These are phyloP conservation scores for Pempheris klunzingeri DNA, from an alignment of 2,797 vertebrate genomes.

Conservation along the genomic window DNA sequence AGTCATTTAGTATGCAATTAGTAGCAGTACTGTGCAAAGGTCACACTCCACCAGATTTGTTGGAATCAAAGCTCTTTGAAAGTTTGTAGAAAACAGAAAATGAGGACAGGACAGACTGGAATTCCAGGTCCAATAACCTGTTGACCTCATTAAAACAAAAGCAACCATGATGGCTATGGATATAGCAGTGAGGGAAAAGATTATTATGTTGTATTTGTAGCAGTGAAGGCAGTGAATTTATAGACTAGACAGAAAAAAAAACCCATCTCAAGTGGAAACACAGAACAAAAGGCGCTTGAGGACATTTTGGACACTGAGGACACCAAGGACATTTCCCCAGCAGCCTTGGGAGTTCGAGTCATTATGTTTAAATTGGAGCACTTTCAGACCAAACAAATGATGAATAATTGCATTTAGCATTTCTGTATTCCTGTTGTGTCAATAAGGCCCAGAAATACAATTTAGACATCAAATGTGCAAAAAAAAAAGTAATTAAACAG, in stretches of 20 bases:
- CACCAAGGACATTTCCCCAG: background rate
- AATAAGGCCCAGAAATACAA: background rate
- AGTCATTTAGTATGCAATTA: background rate
- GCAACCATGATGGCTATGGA: slow-evolving; percentile 5
- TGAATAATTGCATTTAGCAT: background rate
- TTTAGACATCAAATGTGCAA: background rate
- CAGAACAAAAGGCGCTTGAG: background rate
- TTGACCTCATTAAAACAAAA: slow-evolving; percentile 38
- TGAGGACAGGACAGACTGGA: no score
- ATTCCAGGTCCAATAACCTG: background rate
- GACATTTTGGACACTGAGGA: background rate
- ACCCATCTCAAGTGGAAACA: background rate
- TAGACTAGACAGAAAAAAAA: background rate
- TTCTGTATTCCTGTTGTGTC: background rate
- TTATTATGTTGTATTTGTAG: slow-evolving; percentile 8
- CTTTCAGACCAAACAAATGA: background rate
- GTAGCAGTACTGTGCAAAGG: background rate
- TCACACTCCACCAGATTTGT: background rate
- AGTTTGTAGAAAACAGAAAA: slow-evolving; percentile 26
- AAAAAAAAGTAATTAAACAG: background rate
- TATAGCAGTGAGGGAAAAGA: background rate
- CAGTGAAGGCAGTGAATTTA: background rate
- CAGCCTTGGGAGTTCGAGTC: no score
- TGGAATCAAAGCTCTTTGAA: slow-evolving; percentile 15
- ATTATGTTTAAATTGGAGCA: background rate